Percentiles rank a stretch among this genome's conserved stretches.
Conservation (phyloP, 1,140 invertebrate species). For the Drosophila kohkoa region DNA sequence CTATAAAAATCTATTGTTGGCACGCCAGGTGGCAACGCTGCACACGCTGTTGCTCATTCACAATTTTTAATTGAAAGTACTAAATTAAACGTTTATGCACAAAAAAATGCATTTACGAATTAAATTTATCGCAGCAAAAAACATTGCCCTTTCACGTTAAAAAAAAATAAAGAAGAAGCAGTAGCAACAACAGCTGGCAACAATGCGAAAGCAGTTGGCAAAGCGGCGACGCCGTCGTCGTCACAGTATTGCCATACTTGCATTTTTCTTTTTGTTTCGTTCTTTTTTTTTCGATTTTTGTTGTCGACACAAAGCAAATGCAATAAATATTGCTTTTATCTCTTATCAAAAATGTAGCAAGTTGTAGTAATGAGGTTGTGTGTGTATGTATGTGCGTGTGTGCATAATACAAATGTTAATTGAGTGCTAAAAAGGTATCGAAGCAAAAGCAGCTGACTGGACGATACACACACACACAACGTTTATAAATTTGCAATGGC, state of each 20-base stretch:
- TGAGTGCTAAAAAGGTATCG: slow-evolving; percentile 29
- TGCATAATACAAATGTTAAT: slow-evolving; percentile 35
- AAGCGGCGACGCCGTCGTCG: not conserved
- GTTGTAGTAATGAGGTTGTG: slow-evolving; percentile 7
- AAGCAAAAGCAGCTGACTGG: slow-evolving; percentile 29
- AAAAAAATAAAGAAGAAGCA: not conserved
- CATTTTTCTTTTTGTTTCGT: slow-evolving; percentile 1
- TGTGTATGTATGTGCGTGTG: slow-evolving; percentile 5
- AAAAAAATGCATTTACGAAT: slow-evolving; percentile 4
- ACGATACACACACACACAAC: slow-evolving; percentile 17
- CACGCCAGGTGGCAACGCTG: slow-evolving; percentile 38
- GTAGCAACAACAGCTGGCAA: slow-evolving; percentile 28
- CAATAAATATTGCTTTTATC: slow-evolving; percentile 24
- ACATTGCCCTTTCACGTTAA: slow-evolving; percentile 14
- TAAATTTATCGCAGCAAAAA: not conserved
- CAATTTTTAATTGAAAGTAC: not conserved
- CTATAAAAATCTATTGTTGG: slow-evolving; percentile 2
- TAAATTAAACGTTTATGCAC: slow-evolving; percentile 1
- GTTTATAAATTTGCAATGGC: slow-evolving; percentile 27
- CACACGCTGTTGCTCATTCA: not conserved
- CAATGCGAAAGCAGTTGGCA: slow-evolving; percentile 26
- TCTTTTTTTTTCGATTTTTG: slow-evolving; percentile 9
- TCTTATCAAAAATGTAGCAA: slow-evolving; percentile 53
- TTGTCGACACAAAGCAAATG: slow-evolving; percentile 16
- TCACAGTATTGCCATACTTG: slow-evolving; percentile 40